Evolutionary conservation across 2,888 invertebrate genomes (phyloP), one percentile per base, ranked within the genome.

Genomic region (Hydropsyche betteni): DNA sequence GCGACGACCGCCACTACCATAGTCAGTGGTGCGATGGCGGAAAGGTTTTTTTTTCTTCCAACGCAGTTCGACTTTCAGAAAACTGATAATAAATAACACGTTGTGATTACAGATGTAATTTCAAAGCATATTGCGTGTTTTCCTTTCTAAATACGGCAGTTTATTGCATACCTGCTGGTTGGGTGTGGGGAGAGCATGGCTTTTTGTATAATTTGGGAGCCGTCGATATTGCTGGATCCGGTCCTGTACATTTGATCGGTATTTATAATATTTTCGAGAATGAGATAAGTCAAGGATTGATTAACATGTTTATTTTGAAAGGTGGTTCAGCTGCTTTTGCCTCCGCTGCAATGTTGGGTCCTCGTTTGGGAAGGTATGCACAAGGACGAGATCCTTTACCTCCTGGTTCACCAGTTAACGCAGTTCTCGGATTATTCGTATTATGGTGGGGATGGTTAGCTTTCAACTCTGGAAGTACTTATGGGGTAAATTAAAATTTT

Each of bases 401-500:
- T 0, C 87, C 96, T 80, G 96, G 96, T 0, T 93, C 91, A 82
- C 96, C 96, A 0, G 96, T 96, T 5, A 96, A 96, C 82, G 95
- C 95, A 0, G 93, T 95, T 38, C 92, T 96, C 91, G 97, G 96
- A 0, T 90, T 96, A 10, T 97, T 97, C 82, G 96, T 97, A 53
- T 86, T 97, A 0, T 97, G 97, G 97, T 97, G 97, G 97, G 97
- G 97, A 0, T 97, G 97, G 97, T 86, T 98, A 74, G 97, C 96
- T 0, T 97, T 97, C 83, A 97, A 97, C 85, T 96, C 97, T 71
- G 97, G 97, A 12, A 95, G 95, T 80, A 94, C 94, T 69, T 94
- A 94, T 81, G 94, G 94, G 75, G 91, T 92, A 80, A 86, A 86
- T 82, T 75, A 68, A 24, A 24, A 55, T 55, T 16, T 38, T 69